Evolutionary conservation across 1,140 invertebrate species (phyloP).

Genomic region (Monochamus saltuarius): DNA sequence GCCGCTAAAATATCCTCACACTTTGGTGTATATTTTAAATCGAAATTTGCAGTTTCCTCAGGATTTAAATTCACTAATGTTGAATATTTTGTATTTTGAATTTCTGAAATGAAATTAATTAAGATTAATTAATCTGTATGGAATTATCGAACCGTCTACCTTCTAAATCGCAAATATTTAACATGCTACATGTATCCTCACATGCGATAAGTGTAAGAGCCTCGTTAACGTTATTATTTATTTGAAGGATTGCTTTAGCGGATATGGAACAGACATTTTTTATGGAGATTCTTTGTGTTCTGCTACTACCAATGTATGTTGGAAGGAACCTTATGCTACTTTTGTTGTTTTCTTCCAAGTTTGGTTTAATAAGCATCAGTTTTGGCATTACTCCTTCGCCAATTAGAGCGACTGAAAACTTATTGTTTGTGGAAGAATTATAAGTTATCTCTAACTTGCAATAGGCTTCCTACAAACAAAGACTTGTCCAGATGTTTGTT

Average conservation of each 20-base stretch:
- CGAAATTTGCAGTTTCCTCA: constrained; percentile 20
- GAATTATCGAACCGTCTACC: constrained; percentile 3
- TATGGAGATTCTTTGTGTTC: constrained; percentile 19
- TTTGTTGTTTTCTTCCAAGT: constrained; percentile 11
- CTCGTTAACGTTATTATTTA: constrained; percentile 16
- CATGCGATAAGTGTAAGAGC: constrained; percentile 17
- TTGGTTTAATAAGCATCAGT: constrained; percentile 29
- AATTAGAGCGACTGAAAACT: constrained; percentile 15
- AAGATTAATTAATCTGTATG: too few relatives aligned
- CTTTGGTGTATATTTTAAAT: constrained; percentile 27
- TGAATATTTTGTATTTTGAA: constrained; percentile 13
- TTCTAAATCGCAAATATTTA: constrained; percentile 22
- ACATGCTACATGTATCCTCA: constrained; percentile 5
- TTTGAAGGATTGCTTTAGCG: constrained; percentile 35
- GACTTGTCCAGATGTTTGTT: neutral
- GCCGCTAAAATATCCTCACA: neutral
- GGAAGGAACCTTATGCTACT: constrained; percentile 27
- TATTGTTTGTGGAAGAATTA: constrained; percentile 16
- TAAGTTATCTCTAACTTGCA: constrained; percentile 10
- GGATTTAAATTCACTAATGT: constrained; percentile 29
- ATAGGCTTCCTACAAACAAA: constrained; percentile 11
- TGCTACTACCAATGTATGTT: constrained; percentile 18
- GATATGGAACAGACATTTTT: constrained; percentile 37
- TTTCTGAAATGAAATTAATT: constrained; percentile 10
- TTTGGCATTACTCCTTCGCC: constrained; percentile 38